Conservation (phyloP, 2,113 vertebrate species). For the Suricata suricatta region DNA sequence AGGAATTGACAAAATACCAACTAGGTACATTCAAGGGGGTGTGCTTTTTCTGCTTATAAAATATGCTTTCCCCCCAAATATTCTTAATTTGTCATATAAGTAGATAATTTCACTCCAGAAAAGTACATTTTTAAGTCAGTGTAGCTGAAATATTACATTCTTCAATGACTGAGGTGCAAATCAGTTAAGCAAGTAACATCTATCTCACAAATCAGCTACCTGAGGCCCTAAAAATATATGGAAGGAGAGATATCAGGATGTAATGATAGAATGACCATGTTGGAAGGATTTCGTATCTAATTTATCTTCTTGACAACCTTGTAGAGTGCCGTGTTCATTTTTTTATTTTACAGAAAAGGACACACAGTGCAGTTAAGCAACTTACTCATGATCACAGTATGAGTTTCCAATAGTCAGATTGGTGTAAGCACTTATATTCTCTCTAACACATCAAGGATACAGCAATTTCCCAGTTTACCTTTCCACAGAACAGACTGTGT, state of each 20-base stretch:
- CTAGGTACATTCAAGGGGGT: background rate
- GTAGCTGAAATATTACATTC: background rate
- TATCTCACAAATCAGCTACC: background rate
- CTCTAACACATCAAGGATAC: background rate
- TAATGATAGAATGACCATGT: background rate
- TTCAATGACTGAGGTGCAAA: background rate
- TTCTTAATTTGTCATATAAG: background rate
- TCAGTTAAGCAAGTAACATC: background rate
- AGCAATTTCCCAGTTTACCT: too few species aligned
- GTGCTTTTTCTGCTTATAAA: background rate
- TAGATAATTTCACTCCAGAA: background rate
- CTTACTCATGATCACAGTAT: background rate
- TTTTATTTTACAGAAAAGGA: background rate
- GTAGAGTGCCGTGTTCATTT: background rate
- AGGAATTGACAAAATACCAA: background rate
- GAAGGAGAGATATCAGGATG: background rate
- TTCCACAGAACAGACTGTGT: background rate
- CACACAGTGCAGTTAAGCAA: too few species aligned
- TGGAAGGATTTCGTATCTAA: background rate
- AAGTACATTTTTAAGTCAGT: background rate
- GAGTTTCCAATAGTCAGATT: background rate
- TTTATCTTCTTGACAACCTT: background rate
- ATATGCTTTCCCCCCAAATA: background rate
- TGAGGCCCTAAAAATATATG: background rate
- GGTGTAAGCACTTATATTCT: fast-evolving